Conservation (phyloP, 2,113 vertebrate species). For the Scartelaos histophorus region DNA sequence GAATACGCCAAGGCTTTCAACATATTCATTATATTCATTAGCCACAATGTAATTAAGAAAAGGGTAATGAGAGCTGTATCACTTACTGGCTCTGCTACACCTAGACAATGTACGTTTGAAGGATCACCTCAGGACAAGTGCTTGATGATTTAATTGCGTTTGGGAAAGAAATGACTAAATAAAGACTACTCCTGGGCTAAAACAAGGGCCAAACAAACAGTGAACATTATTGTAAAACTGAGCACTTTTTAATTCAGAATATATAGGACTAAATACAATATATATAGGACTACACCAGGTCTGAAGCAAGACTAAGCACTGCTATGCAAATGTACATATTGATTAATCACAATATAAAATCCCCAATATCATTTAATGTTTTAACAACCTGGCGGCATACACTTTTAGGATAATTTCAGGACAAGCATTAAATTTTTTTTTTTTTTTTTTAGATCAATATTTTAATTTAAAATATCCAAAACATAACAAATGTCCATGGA, state of each 20-base stretch:
- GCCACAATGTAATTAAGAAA: constrained; percentile 9
- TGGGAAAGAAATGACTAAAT: neutral
- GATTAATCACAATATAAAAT: too few relatives aligned
- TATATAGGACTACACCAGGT: neutral
- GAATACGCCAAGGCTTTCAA: neutral
- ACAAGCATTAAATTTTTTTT: too few relatives aligned
- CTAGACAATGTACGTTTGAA: neutral
- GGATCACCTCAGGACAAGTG: neutral
- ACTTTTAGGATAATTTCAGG: too few relatives aligned
- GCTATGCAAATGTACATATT: too few relatives aligned
- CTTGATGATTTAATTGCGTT: neutral
- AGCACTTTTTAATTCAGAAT: neutral
- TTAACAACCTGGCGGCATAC: too few relatives aligned
- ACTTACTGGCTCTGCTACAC: neutral
- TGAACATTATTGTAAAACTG: neutral
- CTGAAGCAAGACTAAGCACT: neutral
- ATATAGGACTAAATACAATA: neutral
- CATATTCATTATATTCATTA: constrained; percentile 4
- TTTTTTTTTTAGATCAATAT: too few relatives aligned
- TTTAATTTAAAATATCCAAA: too few relatives aligned
- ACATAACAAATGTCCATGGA: too few relatives aligned
- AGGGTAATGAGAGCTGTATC: neutral
- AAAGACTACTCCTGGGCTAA: neutral
- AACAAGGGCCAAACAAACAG: neutral
- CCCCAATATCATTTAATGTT: too few relatives aligned